Base-by-base conservation (phyloP, 1,140 invertebrate genomes). In the Wiebesia pumilae region DNA sequence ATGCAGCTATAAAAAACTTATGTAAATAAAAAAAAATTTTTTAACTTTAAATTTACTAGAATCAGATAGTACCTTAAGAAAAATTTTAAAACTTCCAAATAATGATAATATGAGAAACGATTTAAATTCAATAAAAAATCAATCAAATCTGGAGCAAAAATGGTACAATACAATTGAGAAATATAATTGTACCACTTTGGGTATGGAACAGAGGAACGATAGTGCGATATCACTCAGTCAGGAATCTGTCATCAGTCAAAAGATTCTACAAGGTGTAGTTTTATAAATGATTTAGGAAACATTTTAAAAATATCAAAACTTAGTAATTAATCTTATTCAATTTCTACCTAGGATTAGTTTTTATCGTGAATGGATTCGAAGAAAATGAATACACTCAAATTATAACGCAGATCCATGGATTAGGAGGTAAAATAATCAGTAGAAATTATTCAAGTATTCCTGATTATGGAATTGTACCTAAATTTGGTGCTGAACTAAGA, bases 391-490 rank as follows among this genome's bases (percentile, higher is more conserved):
- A 89, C 73, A 84, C 89, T 3, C 83, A 89, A 92, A 47, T 87
- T 94, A 40, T 90, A 27, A 90, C 90, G 79, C 92, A 93, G 38
- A 94, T 95, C 67, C 87, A 88, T 54, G 91, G 90, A 7, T 90
- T 93, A n/a, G 94, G 94, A 80, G 95, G 95, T 35, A 89, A 92
- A 89, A 75, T 95, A 3, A 93, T 95, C 1, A 87, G 91, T 6
- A 89, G 89, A 27, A 91, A 86, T 40, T 95, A 93, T 38, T 90
- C 88, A 21, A 95, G 94, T 85, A 91, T 95, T 14, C 93, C 95
- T 40, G 95, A 96, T 90, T 96, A 94, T 90, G 94, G 93, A 3
- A 92, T 96, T 16, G 94, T 96, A 1, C 95, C 95, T 33, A 80
- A 93, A 24, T 87, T 92, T 7, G 91, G 91, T 6, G 84, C 89